A percentile compares a stretch with the other conserved stretches of the same genome.
phyloP scores from a whole-genome alignment of 2,888 invertebrate species.

The Dolichopus griseipennis region DNA sequence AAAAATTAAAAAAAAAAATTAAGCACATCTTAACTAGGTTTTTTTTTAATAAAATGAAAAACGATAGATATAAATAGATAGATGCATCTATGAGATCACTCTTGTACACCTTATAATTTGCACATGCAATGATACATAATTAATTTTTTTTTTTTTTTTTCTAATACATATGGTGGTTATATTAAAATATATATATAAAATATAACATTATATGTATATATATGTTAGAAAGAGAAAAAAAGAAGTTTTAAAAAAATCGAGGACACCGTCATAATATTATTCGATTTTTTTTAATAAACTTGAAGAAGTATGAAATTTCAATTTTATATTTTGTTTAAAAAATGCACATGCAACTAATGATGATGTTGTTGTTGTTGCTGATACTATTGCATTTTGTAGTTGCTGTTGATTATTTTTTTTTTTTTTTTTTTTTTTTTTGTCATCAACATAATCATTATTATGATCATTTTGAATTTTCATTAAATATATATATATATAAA shows the following conservation, averaged over 20 bases:
- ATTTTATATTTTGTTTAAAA: not conserved
- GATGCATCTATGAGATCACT: no score
- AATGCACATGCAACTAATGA: not conserved
- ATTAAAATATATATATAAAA: no score
- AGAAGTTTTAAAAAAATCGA: not conserved
- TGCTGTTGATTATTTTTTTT: not conserved
- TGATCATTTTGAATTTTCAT: not conserved
- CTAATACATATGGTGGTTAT: no score
- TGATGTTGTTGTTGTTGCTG: not conserved
- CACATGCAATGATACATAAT: not conserved
- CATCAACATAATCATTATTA: not conserved
- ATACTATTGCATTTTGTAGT: not conserved
- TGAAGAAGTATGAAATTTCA: conserved; percentile 4
- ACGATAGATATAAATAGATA: no score
- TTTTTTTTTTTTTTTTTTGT: not conserved
- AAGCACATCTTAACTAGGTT: no score
- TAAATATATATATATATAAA: not conserved
- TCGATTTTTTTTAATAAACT: not conserved
- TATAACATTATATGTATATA: not conserved
- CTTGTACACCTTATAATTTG: not conserved
- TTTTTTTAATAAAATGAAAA: no score
- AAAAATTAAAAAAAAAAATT: no score
- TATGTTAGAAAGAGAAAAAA: not conserved
- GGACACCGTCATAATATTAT: not conserved
- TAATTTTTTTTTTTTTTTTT: no score